Percentiles rank a stretch among this genome's conserved stretches.
Conservation (phyloP, 1,140 invertebrate genomes). For the Drepana arcuata region DNA sequence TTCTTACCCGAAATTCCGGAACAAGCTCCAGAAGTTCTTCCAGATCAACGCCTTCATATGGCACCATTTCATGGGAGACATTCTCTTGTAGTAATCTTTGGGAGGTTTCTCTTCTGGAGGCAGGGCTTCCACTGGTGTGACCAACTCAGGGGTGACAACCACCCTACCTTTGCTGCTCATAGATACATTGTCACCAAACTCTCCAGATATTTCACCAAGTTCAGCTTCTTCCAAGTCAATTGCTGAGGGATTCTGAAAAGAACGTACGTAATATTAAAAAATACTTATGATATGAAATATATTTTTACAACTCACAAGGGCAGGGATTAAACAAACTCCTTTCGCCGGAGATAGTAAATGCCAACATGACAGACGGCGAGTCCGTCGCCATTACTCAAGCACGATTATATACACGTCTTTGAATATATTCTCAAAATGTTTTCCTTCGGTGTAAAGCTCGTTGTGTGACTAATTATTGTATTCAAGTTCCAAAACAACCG, state of each 20-base stretch:
- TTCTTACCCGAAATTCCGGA: conserved; percentile 89
- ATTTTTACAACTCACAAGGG: too few species aligned
- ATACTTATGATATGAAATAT: too few species aligned
- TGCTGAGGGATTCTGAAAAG: conserved; percentile 72
- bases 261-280: neutral
- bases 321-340: too few species aligned
- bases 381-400: too few species aligned
- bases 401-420: too few species aligned
- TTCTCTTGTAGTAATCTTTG: conserved; percentile 69
- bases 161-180: conserved; percentile 78
- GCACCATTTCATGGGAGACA: conserved; percentile 77
- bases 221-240: conserved; percentile 77
- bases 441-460: too few species aligned
- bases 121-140: conserved; percentile 64
- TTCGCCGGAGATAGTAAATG: too few species aligned
- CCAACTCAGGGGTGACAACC: conserved; percentile 64
- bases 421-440: too few species aligned
- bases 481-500: too few species aligned
- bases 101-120: conserved; percentile 75
- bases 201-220: conserved; percentile 84
- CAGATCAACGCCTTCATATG: conserved; percentile 89
- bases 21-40: conserved; percentile 94
- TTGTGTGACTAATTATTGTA: too few species aligned
- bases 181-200: conserved; percentile 88
- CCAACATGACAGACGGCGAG: too few species aligned